A percentile compares a stretch with the other conserved stretches of the same genome.
These are phyloP conservation scores for Tragelaphus imberbis DNA, from an alignment of 2,113 vertebrate genomes.

Conservation along the genomic window DNA sequence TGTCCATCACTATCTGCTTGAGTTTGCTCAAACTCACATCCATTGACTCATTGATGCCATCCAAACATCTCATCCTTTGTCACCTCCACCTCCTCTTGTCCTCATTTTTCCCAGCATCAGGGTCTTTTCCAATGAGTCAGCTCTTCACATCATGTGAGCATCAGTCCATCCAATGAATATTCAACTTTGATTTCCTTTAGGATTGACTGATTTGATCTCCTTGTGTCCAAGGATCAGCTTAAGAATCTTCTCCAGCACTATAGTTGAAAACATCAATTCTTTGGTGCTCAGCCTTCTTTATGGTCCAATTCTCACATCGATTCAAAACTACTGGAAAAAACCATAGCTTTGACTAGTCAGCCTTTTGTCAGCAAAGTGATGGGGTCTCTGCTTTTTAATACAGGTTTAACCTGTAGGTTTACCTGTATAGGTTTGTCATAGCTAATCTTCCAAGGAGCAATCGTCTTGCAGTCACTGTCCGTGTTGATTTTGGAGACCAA, in stretches of 20 bases:
- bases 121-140: background rate
- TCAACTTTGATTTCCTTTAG: background rate
- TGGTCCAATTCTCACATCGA: background rate
- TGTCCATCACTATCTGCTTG: background rate
- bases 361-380: background rate
- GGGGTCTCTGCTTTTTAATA: background rate
- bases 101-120: background rate
- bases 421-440: background rate
- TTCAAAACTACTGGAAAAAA: background rate
- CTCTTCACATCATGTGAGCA: background rate
- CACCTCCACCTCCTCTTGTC: background rate
- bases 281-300: background rate
- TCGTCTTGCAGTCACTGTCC: accelerated
- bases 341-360: background rate
- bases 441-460: background rate
- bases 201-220: background rate
- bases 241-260: background rate
- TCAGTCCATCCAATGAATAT: background rate
- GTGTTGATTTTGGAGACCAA: background rate
- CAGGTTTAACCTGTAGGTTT: background rate
- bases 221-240: background rate
- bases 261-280: background rate
- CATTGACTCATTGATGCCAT: background rate
- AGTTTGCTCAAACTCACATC: background rate
- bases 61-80: background rate